Base-by-base conservation (phyloP, 2,888 invertebrate species). In the Hipparchia sbordonii region DNA sequence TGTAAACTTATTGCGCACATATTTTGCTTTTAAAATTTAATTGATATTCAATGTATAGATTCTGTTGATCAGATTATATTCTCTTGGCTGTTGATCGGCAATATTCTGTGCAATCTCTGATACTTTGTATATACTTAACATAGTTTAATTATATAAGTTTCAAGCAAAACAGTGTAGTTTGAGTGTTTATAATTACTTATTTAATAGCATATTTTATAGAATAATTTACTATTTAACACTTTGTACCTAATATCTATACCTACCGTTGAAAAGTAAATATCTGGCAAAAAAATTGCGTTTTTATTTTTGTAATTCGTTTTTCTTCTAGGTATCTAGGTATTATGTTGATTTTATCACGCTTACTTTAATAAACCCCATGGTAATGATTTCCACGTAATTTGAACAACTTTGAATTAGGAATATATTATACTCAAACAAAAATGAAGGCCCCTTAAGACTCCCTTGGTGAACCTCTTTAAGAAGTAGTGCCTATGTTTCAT, bases 111-210 rank as follows among this genome's bases (percentile, higher is more conserved):
- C 65, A 65, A 65, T 65, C 65, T 65, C 52, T 51, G 23, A 12
- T 65, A 51, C 9, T 12, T 62, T 39, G 4, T 33, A 39, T 60
- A 39, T 39, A 39, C 33, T 60, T 39, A 39, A 33, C 39, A 46
- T 62, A 62, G 62, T 62, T 62, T 62, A 62, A 62, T 48, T 62
- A 62, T 46, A 48, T 48, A 62, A 13, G 62, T 62, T 62, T 8
- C n/a, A 62, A 39, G 8, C n/a, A 62, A 62, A 46, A n/a, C 10
- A 23, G 39, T 60, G 59, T 39, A 60, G 6, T 39, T 33, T 60
- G 59, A 60, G 59, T 4, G 12, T 8, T 60, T 60, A 60, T 48
- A 48, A 48, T 33, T 60, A 10, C 13, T 57, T 10, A 10, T 57
- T 57, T 10, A 13, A 57, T 57, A 57, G 13, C 13, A 60, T 60